Conservation (phyloP, 2,888 invertebrate genomes). For the Antheraea yamamai region DNA sequence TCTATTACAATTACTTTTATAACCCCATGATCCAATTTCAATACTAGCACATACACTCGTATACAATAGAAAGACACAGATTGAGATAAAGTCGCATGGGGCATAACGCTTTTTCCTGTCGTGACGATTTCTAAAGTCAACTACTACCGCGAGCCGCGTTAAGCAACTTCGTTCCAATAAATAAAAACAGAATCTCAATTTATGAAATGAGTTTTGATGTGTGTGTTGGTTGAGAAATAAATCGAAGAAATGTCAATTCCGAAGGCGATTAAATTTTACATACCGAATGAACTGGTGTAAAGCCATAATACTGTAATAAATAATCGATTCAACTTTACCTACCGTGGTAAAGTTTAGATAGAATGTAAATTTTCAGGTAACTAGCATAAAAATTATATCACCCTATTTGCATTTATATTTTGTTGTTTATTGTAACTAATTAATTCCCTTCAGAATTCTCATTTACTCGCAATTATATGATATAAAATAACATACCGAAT, state of each 20-base stretch:
- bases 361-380: not conserved
- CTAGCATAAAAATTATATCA: no score
- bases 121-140: no score
- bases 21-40: no score
- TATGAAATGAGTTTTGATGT: not conserved
- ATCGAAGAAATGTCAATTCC: not conserved
- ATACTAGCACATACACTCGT: no score
- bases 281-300: not conserved
- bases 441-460: not conserved
- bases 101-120: no score
- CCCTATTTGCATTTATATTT: not conserved
- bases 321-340: not conserved
- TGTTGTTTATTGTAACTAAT: not conserved
- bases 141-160: no score
- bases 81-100: no score
- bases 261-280: not conserved
- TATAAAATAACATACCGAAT: not conserved
- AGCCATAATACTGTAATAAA: not conserved
- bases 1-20: no score
- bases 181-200: slow-evolving; percentile 1
- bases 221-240: not conserved
- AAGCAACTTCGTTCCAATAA: not conserved
- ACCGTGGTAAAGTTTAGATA: not conserved
- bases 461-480: not conserved
- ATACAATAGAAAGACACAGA: no score